Evolutionary conservation across 1,140 invertebrate species (phyloP).

Genomic region (Caenorhabditis tropicalis): DNA sequence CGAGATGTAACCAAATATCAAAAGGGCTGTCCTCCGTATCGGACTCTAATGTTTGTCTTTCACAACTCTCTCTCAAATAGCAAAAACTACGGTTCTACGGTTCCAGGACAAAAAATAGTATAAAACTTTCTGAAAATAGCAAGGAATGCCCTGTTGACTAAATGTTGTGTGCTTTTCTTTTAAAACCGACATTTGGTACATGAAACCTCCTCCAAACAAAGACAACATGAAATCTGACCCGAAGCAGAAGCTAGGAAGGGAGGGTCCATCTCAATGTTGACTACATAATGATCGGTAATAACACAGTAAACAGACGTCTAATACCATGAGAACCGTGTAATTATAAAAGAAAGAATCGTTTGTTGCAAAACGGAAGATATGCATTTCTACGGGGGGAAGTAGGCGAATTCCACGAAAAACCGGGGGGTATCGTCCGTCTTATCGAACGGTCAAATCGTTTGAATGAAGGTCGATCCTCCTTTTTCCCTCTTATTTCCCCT

Average conservation of each 20-base stretch:
- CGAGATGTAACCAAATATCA: conserved; percentile 43
- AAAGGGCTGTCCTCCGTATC: neutral
- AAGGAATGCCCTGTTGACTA: neutral
- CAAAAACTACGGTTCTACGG: neutral
- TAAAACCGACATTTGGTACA: neutral
- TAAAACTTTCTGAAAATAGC: neutral
- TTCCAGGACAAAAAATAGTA: neutral
- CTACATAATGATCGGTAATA: conserved; percentile 39
- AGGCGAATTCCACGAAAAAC: neutral
- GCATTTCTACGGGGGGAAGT: neutral
- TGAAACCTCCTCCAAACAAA: neutral
- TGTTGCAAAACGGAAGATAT: neutral
- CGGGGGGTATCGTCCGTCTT: conserved; percentile 34
- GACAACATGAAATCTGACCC: conserved; percentile 11
- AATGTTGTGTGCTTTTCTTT: neutral
- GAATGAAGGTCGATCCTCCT: conserved; percentile 40
- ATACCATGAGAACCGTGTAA: conserved; percentile 7
- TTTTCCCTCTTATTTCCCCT: conserved; percentile 16
- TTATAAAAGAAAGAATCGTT: neutral
- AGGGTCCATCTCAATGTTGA: neutral
- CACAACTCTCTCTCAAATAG: neutral
- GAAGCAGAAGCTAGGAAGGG: neutral
- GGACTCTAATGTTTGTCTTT: neutral
- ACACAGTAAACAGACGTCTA: conserved; percentile 15
- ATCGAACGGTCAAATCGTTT: conserved; percentile 43